Percentiles rank a stretch among this genome's conserved stretches.
Evolutionary conservation across 2,113 vertebrate species (phyloP).

Genomic region (Tragelaphus strepsiceros): DNA sequence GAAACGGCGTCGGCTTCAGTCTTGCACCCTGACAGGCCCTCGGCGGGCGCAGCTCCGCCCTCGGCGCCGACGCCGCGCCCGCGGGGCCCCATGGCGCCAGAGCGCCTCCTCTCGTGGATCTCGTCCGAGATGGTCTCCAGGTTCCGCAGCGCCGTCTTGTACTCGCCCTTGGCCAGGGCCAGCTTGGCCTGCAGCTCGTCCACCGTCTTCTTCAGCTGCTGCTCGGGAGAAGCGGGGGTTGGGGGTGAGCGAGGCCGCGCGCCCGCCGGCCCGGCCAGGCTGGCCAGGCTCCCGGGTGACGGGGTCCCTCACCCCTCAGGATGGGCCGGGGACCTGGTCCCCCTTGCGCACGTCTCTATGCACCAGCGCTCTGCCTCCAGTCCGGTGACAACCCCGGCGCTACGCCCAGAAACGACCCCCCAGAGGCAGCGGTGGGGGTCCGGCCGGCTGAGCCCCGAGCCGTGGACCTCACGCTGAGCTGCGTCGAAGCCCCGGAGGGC

Average conservation of each 20-base stretch:
- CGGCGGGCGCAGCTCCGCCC: constrained; percentile 80
- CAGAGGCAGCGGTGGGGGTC: not conserved
- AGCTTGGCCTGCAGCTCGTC: constrained; percentile 95
- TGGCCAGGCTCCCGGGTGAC: not conserved
- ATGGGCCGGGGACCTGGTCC: not conserved
- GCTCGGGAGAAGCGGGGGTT: not conserved
- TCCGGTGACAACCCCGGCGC: not conserved
- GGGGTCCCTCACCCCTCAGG: not conserved
- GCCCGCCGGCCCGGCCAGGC: not conserved
- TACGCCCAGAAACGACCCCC: not conserved
- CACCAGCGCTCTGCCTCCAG: not conserved
- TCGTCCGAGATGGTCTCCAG: constrained; percentile 97
- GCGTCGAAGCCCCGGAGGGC: not conserved
- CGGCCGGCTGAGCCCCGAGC: not conserved
- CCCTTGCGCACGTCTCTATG: not conserved
- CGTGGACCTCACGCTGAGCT: not conserved
- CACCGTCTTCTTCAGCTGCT: constrained; percentile 96
- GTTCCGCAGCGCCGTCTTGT: constrained; percentile 93
- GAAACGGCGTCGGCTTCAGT: constrained; percentile 88
- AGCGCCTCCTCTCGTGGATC: constrained; percentile 93
- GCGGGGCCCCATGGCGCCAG: constrained; percentile 89
- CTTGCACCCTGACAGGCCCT: constrained; percentile 84
- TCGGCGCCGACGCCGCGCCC: constrained; percentile 93
- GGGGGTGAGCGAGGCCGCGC: not conserved
- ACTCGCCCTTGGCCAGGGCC: constrained; percentile 91